Evolutionary conservation across 2,113 vertebrate species (phyloP).

Genomic region (Loxodonta africana): DNA sequence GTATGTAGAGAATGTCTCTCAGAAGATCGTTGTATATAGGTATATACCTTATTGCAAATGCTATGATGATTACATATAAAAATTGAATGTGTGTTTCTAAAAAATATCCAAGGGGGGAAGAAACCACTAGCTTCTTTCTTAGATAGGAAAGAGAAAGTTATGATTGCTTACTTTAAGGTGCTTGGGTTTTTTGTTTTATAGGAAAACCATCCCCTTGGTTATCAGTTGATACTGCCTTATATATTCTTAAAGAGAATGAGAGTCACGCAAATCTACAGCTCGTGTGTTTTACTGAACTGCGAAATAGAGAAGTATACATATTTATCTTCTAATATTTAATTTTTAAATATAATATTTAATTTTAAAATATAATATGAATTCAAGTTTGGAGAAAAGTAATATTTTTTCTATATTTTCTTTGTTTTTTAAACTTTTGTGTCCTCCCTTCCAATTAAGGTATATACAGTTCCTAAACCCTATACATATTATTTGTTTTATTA

Average conservation of each 20-base stretch:
- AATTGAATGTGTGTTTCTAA: constrained; percentile 28
- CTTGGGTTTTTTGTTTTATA: constrained; percentile 66
- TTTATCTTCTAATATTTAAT: constrained; percentile 66
- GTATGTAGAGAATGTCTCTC: constrained; percentile 36
- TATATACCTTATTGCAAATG: constrained; percentile 42
- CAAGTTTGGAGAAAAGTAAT: constrained; percentile 24
- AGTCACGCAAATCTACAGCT: constrained; percentile 90
- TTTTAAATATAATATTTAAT: constrained; percentile 19
- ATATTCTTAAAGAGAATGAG: constrained; percentile 90
- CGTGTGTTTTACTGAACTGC: constrained; percentile 92
- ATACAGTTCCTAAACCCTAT: background rate
- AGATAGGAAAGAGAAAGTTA: constrained; percentile 1
- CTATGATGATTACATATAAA: constrained; percentile 38
- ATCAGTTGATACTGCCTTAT: constrained; percentile 94
- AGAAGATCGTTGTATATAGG: background rate
- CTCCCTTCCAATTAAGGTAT: background rate
- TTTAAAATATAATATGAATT: constrained; percentile 1
- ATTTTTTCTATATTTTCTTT: constrained; percentile 19
- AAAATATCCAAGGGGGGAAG: constrained; percentile 1
- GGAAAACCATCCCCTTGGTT: constrained; percentile 91
- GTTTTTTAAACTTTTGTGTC: constrained; percentile 19
- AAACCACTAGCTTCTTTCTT: constrained; percentile 51
- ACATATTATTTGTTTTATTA: constrained; percentile 35
- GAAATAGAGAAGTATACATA: constrained; percentile 91
- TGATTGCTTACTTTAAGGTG: constrained; percentile 40